Evolutionary conservation across 2,888 invertebrate genomes (phyloP).

Genomic region (Drosophila yooni): DNA sequence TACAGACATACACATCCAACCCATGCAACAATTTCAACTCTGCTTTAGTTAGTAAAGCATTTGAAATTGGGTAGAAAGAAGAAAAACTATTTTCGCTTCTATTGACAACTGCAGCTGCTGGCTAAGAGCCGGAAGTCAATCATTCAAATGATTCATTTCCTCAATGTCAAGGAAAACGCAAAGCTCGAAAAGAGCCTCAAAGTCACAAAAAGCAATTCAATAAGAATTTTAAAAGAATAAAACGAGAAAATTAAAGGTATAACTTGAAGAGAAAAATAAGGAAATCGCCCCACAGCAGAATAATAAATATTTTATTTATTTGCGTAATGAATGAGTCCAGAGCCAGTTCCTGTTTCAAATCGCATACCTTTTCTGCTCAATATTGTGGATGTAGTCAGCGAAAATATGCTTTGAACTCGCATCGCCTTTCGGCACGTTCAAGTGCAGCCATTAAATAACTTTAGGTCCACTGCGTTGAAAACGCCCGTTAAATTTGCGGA

Average conservation of each 20-base stretch:
- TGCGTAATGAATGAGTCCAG: slow-evolving; percentile 5
- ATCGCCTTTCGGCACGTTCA: slow-evolving; percentile 67
- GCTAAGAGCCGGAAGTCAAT: slow-evolving; percentile 67
- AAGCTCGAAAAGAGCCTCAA: slow-evolving; percentile 34
- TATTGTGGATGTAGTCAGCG: slow-evolving; percentile 37
- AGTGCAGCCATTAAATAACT: slow-evolving; percentile 77
- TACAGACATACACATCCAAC: not conserved
- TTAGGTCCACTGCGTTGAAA: slow-evolving; percentile 63
- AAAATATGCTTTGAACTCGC: slow-evolving; percentile 30
- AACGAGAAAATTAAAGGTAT: not conserved
- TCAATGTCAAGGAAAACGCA: slow-evolving; percentile 34
- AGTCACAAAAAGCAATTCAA: slow-evolving; percentile 23
- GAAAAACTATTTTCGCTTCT: slow-evolving; percentile 31
- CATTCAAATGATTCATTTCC: slow-evolving; percentile 76
- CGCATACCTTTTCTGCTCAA: slow-evolving; percentile 14
- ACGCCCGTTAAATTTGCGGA: slow-evolving; percentile 66
- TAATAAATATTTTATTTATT: slow-evolving; percentile 14
- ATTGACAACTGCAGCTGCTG: slow-evolving; percentile 12
- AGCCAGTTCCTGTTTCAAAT: slow-evolving; percentile 4
- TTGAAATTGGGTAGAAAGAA: slow-evolving; percentile 30
- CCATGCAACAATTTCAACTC: not conserved
- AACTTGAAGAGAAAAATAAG: slow-evolving; percentile 10
- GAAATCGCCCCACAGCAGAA: not conserved
- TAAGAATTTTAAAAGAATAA: not conserved
- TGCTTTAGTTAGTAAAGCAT: slow-evolving; percentile 32